These are phyloP conservation scores for Amiota communis DNA, from an alignment of 2,888 invertebrate genomes.

Conservation along the genomic window DNA sequence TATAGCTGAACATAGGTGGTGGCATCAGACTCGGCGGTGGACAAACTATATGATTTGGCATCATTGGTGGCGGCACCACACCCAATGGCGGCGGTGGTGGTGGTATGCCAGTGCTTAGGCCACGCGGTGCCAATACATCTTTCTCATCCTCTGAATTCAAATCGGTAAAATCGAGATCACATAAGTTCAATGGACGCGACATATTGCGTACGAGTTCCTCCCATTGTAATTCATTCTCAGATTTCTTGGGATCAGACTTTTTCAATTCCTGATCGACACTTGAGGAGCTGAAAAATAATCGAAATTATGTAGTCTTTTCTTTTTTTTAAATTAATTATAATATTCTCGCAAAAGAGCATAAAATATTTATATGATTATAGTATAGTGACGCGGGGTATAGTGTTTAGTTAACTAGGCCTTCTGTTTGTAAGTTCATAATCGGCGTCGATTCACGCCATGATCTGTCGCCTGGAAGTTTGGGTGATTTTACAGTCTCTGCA, in stretches of 20 bases:
- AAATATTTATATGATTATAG: no score
- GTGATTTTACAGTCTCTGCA: no score
- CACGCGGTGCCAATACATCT: conserved; percentile 81
- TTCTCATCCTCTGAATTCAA: conserved; percentile 90
- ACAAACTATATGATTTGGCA: conserved; percentile 62
- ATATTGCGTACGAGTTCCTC: conserved; percentile 88
- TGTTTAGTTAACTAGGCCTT: no score
- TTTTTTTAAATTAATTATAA: neutral
- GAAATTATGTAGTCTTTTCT: neutral
- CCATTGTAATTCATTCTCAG: conserved; percentile 96
- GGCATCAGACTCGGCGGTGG: conserved; percentile 74
- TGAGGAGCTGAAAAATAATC: conserved; percentile 76
- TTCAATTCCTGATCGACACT: conserved; percentile 82
- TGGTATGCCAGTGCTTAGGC: conserved; percentile 80
- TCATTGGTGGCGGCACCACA: conserved; percentile 75
- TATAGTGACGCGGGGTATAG: no score
- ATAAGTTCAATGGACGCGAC: conserved; percentile 84
- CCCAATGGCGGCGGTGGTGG: conserved; percentile 87
- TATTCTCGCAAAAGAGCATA: no score
- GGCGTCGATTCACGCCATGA: no score
- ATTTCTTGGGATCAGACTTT: conserved; percentile 85
- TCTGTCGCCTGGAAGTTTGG: no score
- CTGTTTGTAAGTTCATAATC: no score
- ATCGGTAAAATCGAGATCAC: conserved; percentile 98
- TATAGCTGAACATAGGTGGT: conserved; percentile 74